Evolutionary conservation across 1,140 invertebrate species (phyloP), one percentile per base, ranked within the genome.

Genomic region (Cyphomyrmex costatus): DNA sequence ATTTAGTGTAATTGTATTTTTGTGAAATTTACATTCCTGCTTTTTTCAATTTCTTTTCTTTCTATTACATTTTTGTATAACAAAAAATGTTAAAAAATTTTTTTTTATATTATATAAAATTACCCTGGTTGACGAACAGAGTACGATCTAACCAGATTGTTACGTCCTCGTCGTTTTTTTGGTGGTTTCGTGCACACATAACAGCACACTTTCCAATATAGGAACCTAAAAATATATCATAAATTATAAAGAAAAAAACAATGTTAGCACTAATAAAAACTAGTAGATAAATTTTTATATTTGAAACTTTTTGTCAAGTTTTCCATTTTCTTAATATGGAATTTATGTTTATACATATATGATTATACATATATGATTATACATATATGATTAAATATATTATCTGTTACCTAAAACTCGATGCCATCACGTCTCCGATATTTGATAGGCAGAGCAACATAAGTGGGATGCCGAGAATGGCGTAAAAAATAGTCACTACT

Each of bases 361-460:
- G n/a, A n/a, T n/a, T n/a, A n/a, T n/a, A n/a, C n/a, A n/a, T n/a
- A n/a, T n/a, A n/a, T n/a, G n/a, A n/a, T n/a, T n/a, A n/a, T n/a
- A n/a, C n/a, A 74, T 19, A 36, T 51, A 19, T 30, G 10, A 79
- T 53, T 68, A 36, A 71, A 42, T 3, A 42, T 3, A 46, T 84
- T 42, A 19, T 60, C 12, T 66, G 88, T 92, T 94, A 97, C 97
- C 97, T 96, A 95, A 99, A 99, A 49, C 98, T 98, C 73, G 98
- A 98, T 8, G 98, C 98, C 98, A 99, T 98, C 74, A 98, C 97
- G 93, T 99, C 98, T n/a, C 98, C 98, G 86, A 99, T 99, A 93
- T 99, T 99, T 56, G 98, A 99, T 46, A 99, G 96, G 90, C 98
- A 99, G 4, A 99, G 96, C 74, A 99, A 96, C 98, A 99, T 99